Base-by-base conservation (phyloP, 2,797 vertebrate species). In the Megalops cyprinoides region DNA sequence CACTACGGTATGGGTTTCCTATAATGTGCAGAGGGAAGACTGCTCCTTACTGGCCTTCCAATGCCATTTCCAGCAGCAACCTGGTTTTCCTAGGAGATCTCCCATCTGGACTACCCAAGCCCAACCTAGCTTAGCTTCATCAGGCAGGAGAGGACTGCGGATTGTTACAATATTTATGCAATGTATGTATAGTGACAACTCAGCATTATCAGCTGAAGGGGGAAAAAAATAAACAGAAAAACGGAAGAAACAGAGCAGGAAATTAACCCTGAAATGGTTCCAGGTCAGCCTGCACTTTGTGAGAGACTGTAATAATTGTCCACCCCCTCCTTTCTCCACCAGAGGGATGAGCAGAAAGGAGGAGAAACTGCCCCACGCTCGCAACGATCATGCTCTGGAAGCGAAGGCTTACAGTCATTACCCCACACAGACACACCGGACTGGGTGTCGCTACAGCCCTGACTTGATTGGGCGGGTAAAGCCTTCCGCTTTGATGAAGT, bases 331-430 rank as follows among this genome's bases (percentile, higher is more conserved):
- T 82, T 46, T 55, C 37, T 18, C 65, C 62, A 73, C 3, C 49
- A 51, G 49, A 5, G 51, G 76, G 81, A 82, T 86, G 37, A 5
- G 44, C n/a, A 53, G 23, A 20, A 34, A 76, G 79, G 78, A 9
- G 48, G 53, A 79, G 56, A 65, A 71, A 71, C 58, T 18, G 51
- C 34, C 39, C 34, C 39, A 37, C 55, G 55, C 25, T 60, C 23
- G 53, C 34, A 46, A 71, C 60, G 77, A 77, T 51, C 67, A 79
- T 31, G 78, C 34, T 25, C 74, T 37, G 58, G 34, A 78, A 49
- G 39, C 53, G 76, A 48, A 80, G 79, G 74, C 53, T 3, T 28
- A 55, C 48, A 12, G 58, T 18, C 28, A 25, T 25, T 53, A 39
- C 49, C 44, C 49, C 44, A 79, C 74, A 15, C 23, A 80, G 76